Evolutionary conservation across 1,140 invertebrate species (phyloP).

Genomic region (Drosophila pseudoananassae): DNA sequence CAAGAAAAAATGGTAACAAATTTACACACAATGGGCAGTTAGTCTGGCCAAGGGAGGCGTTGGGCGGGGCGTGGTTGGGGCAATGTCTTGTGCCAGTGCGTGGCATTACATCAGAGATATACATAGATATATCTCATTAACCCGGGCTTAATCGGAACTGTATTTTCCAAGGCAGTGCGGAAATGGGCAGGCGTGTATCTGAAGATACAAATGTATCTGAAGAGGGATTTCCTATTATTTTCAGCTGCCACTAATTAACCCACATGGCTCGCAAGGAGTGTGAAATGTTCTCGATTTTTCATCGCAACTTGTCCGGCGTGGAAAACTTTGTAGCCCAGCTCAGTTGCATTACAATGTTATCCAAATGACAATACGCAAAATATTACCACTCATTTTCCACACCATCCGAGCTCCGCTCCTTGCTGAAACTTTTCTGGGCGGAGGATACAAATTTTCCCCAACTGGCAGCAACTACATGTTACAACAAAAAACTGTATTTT

Average conservation of each 20-base stretch:
- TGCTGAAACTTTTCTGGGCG: conserved; percentile 27
- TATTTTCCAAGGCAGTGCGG: conserved; percentile 41
- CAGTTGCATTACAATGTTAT: conserved; percentile 52
- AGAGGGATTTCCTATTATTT: conserved; percentile 38
- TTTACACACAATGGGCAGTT: conserved; percentile 77
- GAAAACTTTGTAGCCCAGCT: conserved; percentile 25
- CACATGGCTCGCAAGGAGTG: conserved; percentile 15
- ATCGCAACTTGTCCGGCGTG: conserved; percentile 1
- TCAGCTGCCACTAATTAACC: conserved; percentile 61
- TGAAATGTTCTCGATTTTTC: conserved; percentile 24
- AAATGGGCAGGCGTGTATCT: conserved; percentile 15
- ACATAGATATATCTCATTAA: conserved; percentile 54
- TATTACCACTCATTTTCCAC: conserved; percentile 8
- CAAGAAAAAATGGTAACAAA: conserved; percentile 72
- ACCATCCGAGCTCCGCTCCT: neutral
- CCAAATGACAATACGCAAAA: conserved; percentile 64
- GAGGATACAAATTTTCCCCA: conserved; percentile 31
- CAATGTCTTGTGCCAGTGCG: conserved; percentile 62
- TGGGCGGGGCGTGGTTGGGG: conserved; percentile 22
- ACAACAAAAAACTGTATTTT: conserved; percentile 16
- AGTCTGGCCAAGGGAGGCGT: conserved; percentile 24
- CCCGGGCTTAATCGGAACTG: conserved; percentile 68
- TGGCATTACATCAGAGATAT: conserved; percentile 67
- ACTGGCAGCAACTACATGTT: conserved; percentile 44
- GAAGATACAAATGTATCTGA: conserved; percentile 32